Evolutionary conservation across 2,888 invertebrate species (phyloP).

Genomic region (Alitta virens): DNA sequence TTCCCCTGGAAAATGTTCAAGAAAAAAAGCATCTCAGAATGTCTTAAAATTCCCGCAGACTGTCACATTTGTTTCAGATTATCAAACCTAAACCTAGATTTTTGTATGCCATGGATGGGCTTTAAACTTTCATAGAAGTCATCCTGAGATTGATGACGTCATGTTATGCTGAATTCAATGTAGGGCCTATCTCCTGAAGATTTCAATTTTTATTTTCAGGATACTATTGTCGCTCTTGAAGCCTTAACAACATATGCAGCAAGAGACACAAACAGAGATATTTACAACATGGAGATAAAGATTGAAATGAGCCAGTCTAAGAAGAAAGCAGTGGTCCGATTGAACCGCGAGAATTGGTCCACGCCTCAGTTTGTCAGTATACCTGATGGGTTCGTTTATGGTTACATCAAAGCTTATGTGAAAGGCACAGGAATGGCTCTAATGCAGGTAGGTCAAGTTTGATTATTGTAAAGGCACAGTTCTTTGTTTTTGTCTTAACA

Average conservation of each 20-base stretch:
- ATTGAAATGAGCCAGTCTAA: slow-evolving; percentile 50
- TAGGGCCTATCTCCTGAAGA: too few relatives aligned
- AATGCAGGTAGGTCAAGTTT: slow-evolving; percentile 64
- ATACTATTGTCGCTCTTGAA: slow-evolving; percentile 83
- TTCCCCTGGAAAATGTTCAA: too few relatives aligned
- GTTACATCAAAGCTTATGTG: slow-evolving; percentile 87
- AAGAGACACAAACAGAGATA: slow-evolving; percentile 46
- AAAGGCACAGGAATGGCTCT: slow-evolving; percentile 90
- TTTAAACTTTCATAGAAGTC: too few relatives aligned
- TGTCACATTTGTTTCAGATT: too few relatives aligned
- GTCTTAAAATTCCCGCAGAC: too few relatives aligned
- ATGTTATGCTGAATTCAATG: too few relatives aligned
- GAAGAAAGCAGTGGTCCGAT: slow-evolving; percentile 33
- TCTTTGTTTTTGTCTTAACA: too few relatives aligned
- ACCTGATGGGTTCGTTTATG: slow-evolving; percentile 68
- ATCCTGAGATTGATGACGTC: too few relatives aligned
- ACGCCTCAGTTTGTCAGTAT: slow-evolving; percentile 27
- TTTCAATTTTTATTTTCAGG: slow-evolving; percentile 59
- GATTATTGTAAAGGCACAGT: too few relatives aligned
- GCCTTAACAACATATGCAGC: slow-evolving; percentile 67
- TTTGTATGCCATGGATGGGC: too few relatives aligned
- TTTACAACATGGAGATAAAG: slow-evolving; percentile 42
- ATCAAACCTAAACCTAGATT: too few relatives aligned
- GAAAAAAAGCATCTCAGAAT: too few relatives aligned
- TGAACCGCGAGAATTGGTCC: slow-evolving; percentile 46